phyloP scores from a whole-genome alignment of 2,888 invertebrate genomes.

The Hymenopus coronatus region DNA sequence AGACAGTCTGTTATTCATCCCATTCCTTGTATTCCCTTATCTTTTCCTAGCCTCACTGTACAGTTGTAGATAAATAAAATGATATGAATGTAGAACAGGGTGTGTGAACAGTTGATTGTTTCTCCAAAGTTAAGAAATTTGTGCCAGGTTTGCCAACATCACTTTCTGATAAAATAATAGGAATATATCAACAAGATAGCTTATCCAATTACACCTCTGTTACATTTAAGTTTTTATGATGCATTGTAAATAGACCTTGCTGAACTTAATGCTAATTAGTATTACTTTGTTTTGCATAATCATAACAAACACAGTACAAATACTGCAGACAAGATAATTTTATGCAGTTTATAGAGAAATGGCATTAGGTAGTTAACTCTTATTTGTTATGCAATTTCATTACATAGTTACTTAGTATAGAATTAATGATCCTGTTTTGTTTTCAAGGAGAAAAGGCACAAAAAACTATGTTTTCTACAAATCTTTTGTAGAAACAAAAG shows the following conservation, averaged over 20 bases:
- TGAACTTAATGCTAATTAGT: too few relatives aligned
- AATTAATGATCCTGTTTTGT: too few relatives aligned
- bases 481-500: too few relatives aligned
- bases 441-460: too few relatives aligned
- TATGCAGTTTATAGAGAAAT: too few relatives aligned
- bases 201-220: not conserved
- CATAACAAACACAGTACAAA: too few relatives aligned
- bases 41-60: not conserved
- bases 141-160: not conserved
- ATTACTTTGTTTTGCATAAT: too few relatives aligned
- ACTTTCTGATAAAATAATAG: not conserved
- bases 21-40: not conserved
- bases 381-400: not conserved
- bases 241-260: not conserved
- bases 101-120: conserved; percentile 9
- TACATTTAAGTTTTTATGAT: not conserved
- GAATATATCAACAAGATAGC: not conserved
- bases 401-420: too few relatives aligned
- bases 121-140: not conserved
- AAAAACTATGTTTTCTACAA: too few relatives aligned
- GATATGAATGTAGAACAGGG: not conserved
- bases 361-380: not conserved
- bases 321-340: too few relatives aligned
- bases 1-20: not conserved
- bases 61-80: not conserved